These are phyloP conservation scores for Triplophysa bombifrons DNA, from an alignment of 2,797 vertebrate genomes.

Conservation along the genomic window DNA sequence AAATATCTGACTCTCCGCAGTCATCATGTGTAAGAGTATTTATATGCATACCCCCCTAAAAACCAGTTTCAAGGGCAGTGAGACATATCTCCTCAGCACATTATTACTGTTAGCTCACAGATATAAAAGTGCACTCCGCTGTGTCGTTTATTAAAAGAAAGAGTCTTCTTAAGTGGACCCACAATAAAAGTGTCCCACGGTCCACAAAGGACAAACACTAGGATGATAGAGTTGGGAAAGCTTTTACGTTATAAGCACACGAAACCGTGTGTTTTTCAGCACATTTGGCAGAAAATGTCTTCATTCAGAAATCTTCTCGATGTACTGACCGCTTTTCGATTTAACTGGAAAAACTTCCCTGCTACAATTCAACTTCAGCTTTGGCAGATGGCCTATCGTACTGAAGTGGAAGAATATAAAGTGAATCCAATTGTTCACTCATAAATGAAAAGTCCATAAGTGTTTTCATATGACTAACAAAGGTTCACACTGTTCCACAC, in stretches of 20 bases:
- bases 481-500: too few species aligned
- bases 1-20: background rate
- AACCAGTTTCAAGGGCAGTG: conserved; percentile 32
- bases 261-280: background rate
- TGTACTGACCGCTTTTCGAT: background rate
- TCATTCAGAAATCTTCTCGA: background rate
- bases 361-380: background rate
- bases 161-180: conserved; percentile 25
- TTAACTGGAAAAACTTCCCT: background rate
- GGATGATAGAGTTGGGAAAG: conserved; percentile 36
- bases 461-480: too few species aligned
- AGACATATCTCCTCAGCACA: conserved; percentile 46
- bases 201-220: conserved; percentile 41
- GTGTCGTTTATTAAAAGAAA: conserved; percentile 45
- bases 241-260: conserved; percentile 8
- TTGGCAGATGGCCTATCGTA: background rate
- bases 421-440: background rate
- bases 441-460: background rate
- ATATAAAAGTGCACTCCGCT: conserved; percentile 58
- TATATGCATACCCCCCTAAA: conserved; percentile 20
- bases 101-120: conserved; percentile 55
- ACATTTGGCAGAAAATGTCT: conserved; percentile 3
- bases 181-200: conserved; percentile 40
- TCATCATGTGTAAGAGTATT: background rate
- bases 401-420: background rate